Evolutionary conservation across 2,888 invertebrate species (phyloP), one percentile per base, ranked within the genome.

Genomic region (Cecidostiba fungosa): DNA sequence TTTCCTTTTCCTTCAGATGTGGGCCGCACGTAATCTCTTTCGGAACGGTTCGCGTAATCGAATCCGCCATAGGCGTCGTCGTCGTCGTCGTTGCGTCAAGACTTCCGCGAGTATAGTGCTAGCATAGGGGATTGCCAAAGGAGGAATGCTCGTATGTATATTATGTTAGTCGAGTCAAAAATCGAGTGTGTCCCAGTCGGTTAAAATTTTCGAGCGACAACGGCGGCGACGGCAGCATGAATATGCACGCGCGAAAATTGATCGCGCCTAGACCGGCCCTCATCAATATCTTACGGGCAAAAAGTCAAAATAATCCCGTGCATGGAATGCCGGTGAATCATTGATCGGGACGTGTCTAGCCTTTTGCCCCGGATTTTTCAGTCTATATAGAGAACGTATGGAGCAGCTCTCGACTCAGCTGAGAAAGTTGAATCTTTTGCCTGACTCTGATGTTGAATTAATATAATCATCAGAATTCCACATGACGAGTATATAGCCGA

Each of bases 21-120:
- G 66, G 29, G 66, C 54, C 54, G 66, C 29, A 66, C 66, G 66
- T 66, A 66, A 66, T 66, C 66, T 66, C 66, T 66, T 66, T 66
- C 66, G 66, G 66, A 66, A 66, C 66, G 66, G 43, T 43, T 54
- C 12, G 62, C 66, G 29, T 66, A 66, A 66, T 66, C 66, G 29
- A 66, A 29, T 29, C 29, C 26, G 26, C 29, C 66, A 23, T 1
- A 14, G 26, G 6, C 59, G n/a, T n/a, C n/a, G n/a, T n/a, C n/a
- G n/a, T n/a, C n/a, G n/a, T n/a, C n/a, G n/a, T 10, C 8, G 62
- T 62, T 66, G 66, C 66, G 66, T 66, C 66, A 66, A 29, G 29
- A 66, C 66, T 66, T 66, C 66, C 66, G 66, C 66, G 66, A 66
- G 66, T 50, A 19, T 50, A 19, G 14, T 10, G 50, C 3, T 2